A percentile compares a stretch with the other conserved stretches of the same genome.
These are phyloP conservation scores for Temnothorax nylanderi DNA, from an alignment of 1,140 invertebrate genomes.

Conservation along the genomic window DNA sequence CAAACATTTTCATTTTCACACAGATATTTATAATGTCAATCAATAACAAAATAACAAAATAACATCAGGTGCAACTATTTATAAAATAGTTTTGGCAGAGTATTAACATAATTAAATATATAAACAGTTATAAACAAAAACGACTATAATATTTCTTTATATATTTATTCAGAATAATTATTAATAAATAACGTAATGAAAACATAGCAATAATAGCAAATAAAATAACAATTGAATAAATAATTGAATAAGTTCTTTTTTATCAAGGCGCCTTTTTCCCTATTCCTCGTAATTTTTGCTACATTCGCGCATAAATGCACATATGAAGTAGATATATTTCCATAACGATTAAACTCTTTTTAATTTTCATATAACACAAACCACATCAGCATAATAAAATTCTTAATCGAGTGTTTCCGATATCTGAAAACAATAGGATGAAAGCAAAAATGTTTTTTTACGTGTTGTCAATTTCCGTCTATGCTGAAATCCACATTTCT, in stretches of 20 bases:
- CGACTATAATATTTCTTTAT: not conserved
- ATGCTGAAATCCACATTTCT: not conserved
- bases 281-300: not conserved
- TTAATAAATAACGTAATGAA: not conserved
- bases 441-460: conserved; percentile 23
- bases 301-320: not conserved
- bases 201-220: not conserved
- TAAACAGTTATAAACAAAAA: not conserved
- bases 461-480: conserved; percentile 10
- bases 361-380: not conserved
- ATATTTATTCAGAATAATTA: not conserved
- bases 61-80: not conserved
- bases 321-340: not conserved
- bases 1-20: not conserved
- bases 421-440: not conserved
- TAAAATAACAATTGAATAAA: conserved; percentile 3
- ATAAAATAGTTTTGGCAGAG: not conserved
- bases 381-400: conserved; percentile 10
- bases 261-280: not conserved
- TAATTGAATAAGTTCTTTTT: conserved; percentile 1
- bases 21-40: not conserved
- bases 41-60: not conserved
- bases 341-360: not conserved
- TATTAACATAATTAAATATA: not conserved
- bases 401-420: conserved; percentile 9